phyloP scores from a whole-genome alignment of 2,888 invertebrate genomes.

The Drosophila prolongata region DNA sequence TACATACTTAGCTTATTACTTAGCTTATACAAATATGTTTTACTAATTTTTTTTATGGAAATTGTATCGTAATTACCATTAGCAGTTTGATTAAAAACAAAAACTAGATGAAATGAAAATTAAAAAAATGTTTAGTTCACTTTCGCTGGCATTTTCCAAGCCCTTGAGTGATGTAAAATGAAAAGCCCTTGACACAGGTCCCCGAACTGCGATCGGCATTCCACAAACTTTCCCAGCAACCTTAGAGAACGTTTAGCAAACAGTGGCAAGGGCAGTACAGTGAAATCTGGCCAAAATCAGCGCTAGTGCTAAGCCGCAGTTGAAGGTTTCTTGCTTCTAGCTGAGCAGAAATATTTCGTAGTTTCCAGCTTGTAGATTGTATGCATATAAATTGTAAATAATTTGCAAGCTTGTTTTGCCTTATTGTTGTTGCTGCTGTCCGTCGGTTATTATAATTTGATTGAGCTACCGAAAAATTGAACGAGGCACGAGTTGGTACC shows the following conservation, averaged over 20 bases:
- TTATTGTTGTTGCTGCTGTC: slow-evolving; percentile 6
- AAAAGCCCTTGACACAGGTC: slow-evolving; percentile 23
- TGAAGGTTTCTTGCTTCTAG: slow-evolving; percentile 56
- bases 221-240: slow-evolving; percentile 36
- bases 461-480: slow-evolving; percentile 56
- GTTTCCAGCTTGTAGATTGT: slow-evolving; percentile 45
- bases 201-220: slow-evolving; percentile 25
- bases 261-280: slow-evolving; percentile 42
- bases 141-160: slow-evolving; percentile 9
- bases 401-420: slow-evolving; percentile 34
- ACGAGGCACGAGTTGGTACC: slow-evolving; percentile 40
- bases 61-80: too few relatives aligned
- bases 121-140: not conserved
- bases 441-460: slow-evolving; percentile 43
- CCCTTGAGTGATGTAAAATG: slow-evolving; percentile 4
- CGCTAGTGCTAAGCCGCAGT: slow-evolving; percentile 65
- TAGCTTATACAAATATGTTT: not conserved
- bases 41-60: too few relatives aligned
- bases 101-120: too few relatives aligned
- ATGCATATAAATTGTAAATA: slow-evolving; percentile 61
- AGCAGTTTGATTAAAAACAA: too few relatives aligned
- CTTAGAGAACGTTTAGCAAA: slow-evolving; percentile 43
- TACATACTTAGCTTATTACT: not conserved
- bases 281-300: slow-evolving; percentile 42
- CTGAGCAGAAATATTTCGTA: slow-evolving; percentile 20